Evolutionary conservation across 2,113 vertebrate genomes (phyloP).

Genomic region (Agapornis roseicollis): DNA sequence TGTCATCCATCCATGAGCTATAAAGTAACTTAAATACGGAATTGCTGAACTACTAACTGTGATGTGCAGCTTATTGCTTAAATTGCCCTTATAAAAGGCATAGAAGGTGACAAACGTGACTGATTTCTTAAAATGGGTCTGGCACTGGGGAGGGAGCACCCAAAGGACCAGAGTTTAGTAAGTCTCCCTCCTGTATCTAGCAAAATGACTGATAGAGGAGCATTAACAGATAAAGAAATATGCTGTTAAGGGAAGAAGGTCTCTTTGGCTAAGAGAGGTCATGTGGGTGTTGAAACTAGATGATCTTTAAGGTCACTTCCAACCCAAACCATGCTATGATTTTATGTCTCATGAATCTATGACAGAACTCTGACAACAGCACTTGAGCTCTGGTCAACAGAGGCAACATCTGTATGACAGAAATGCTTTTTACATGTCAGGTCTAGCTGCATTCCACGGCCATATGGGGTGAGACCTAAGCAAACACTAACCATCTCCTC

Average conservation of each 20-base stretch:
- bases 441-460: constrained; percentile 52
- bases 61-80: constrained; percentile 35
- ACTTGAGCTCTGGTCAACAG: not conserved
- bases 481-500: constrained; percentile 6
- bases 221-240: constrained; percentile 6
- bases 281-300: not conserved
- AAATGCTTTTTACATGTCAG: constrained; percentile 7
- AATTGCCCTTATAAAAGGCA: constrained; percentile 40
- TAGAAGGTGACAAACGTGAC: constrained; percentile 21
- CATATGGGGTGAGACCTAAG: constrained; percentile 44
- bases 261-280: not conserved
- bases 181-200: not conserved
- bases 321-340: not conserved
- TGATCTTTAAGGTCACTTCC: not conserved
- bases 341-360: not conserved
- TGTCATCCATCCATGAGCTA: constrained; percentile 40
- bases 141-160: not conserved
- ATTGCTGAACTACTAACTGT: constrained; percentile 30
- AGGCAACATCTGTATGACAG: fast-evolving
- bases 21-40: constrained; percentile 31
- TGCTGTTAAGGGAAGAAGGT: not conserved
- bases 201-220: not conserved
- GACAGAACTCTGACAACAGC: not conserved
- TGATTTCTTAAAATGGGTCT: constrained; percentile 11
- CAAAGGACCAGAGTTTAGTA: not conserved